These are phyloP conservation scores for Parambassis ranga DNA, from an alignment of 2,797 vertebrate genomes.

Conservation along the genomic window DNA sequence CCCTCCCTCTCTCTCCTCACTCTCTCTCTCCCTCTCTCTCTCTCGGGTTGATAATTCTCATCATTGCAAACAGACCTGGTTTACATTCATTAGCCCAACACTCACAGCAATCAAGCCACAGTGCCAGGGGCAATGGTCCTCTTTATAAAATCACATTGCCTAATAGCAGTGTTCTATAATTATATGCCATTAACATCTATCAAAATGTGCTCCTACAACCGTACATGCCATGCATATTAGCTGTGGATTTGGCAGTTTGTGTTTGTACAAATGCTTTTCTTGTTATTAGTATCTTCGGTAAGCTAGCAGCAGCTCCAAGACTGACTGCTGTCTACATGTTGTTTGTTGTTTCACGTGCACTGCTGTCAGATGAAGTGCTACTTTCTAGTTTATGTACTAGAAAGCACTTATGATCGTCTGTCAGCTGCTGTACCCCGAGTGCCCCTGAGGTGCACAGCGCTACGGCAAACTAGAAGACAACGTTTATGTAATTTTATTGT, in stretches of 20 bases:
- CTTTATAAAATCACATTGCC: conserved; percentile 80
- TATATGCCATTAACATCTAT: conserved; percentile 83
- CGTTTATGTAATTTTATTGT: not conserved
- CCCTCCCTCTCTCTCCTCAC: conserved; percentile 1
- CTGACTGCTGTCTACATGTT: conserved; percentile 31
- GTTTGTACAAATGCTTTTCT: conserved; percentile 54
- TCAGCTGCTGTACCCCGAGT: not conserved
- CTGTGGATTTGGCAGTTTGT: conserved; percentile 62
- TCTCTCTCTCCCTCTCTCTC: conserved; percentile 38
- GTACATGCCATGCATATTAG: conserved; percentile 69
- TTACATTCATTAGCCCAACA: conserved; percentile 83
- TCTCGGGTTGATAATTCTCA: conserved; percentile 74
- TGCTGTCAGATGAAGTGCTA: conserved; percentile 8
- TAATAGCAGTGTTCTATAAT: conserved; percentile 82
- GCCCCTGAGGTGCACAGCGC: not conserved
- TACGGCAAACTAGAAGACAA: not conserved
- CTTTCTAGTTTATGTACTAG: not conserved
- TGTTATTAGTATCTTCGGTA: conserved; percentile 51
- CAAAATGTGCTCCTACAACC: conserved; percentile 77
- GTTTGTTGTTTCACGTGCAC: conserved; percentile 15
- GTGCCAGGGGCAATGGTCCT: conserved; percentile 77
- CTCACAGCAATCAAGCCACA: conserved; percentile 80
- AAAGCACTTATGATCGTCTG: not conserved
- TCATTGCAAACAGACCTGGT: conserved; percentile 79
- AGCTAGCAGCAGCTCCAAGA: conserved; percentile 36